Conservation (phyloP, 2,113 vertebrate species). For the Nicator chloris region DNA sequence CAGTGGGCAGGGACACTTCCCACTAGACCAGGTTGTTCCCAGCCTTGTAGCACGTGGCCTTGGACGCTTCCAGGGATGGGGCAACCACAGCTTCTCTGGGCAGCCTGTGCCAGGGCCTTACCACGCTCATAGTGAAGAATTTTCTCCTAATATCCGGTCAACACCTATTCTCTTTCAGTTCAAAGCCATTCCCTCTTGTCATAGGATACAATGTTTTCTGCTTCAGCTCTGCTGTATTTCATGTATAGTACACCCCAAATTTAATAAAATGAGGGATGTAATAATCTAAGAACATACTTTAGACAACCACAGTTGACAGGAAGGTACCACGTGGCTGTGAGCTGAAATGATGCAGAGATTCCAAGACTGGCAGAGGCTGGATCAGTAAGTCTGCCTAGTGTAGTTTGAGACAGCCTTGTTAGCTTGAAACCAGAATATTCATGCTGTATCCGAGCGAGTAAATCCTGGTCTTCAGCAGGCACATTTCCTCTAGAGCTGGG, state of each 20-base stretch:
- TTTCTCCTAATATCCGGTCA: background rate
- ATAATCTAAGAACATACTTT: background rate
- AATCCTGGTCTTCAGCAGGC: background rate
- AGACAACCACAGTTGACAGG: background rate
- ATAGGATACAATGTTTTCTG: background rate
- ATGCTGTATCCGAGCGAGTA: background rate
- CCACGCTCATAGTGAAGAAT: background rate
- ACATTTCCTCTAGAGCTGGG: background rate
- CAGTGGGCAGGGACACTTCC: background rate
- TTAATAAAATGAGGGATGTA: background rate
- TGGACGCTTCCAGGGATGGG: background rate
- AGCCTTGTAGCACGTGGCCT: background rate
- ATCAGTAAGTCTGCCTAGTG: background rate
- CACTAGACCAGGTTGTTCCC: background rate
- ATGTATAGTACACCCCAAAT: background rate
- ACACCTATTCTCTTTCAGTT: background rate
- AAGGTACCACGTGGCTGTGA: accelerated
- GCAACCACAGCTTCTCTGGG: background rate
- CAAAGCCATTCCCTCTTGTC: background rate
- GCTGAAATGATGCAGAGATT: background rate
- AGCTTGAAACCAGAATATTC: background rate
- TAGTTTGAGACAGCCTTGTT: background rate
- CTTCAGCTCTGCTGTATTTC: background rate
- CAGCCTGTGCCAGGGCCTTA: background rate
- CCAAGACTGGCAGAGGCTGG: background rate